Base-by-base conservation (phyloP, 2,888 invertebrate species). In the Scelioninae gen. 1 region DNA sequence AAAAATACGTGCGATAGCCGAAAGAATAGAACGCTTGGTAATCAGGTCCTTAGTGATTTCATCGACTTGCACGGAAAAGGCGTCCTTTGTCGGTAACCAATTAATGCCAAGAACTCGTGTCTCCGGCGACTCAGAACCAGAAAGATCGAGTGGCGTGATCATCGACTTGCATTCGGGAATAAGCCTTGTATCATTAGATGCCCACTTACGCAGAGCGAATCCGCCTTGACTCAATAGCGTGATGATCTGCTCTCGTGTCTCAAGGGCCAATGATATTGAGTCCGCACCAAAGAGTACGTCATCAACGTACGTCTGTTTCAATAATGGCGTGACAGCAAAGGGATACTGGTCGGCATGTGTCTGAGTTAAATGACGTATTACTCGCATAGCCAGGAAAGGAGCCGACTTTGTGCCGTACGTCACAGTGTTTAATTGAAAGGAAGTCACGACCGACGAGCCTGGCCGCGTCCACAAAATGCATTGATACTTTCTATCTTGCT, bases 341-440 rank as follows among this genome's bases (percentile, higher is more conserved):
- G 62, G 62, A 31, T 16, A 62, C 31, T 62, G 29, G 8, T 10
- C 7, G 3, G 15, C 43, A 11, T 45, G 31, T 38, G 23, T 23
- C 4, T 23, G 23, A 2, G 23, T 38, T 0, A 80, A 47, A n/a
- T 68, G 62, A 2, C 45, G 66, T 4, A 80, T 40, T 0, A 34
- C 53, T 0, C 45, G 66, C 5, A 80, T 40, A 0, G 32, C 53
- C 16, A 76, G 5, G 34, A 49, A 82, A 6, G 78, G 82, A 5
- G 82, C 66, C 10, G 55, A 9, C 9, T 34, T 53, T 6, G 63
- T 63, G 9, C 82, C 78, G 5, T 78, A 82, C 0, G 68, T 78
- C 4, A 78, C 62, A 2, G 78, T 82, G 5, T 63, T 78, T 15
- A 82, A 40, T n/a, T 68, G 51, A 38, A 40, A 77, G 0, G 16